Percentiles rank a stretch among this genome's conserved stretches.
Evolutionary conservation across 2,888 invertebrate species (phyloP).

Genomic region (Uropetala carovei): DNA sequence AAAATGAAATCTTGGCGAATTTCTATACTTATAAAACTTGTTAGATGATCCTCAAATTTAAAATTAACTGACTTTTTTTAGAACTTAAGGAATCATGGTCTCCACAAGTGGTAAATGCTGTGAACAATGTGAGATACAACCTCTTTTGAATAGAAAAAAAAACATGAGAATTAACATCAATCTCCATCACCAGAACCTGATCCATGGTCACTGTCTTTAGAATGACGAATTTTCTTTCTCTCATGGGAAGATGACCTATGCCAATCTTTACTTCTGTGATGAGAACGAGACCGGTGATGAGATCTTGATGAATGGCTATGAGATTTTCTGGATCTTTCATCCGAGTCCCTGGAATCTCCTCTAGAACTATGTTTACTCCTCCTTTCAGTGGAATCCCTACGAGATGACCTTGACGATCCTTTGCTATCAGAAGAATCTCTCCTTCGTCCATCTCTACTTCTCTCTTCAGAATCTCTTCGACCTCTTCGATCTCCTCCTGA

Average conservation of each 20-base stretch:
- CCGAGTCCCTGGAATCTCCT: slow-evolving; percentile 50
- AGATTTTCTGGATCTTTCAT: slow-evolving; percentile 49
- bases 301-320: slow-evolving; percentile 47
- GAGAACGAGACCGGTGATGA: slow-evolving; percentile 34
- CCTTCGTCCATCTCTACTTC: slow-evolving; percentile 49
- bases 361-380: slow-evolving; percentile 47
- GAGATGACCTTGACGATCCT: slow-evolving; percentile 55
- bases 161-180: slow-evolving; percentile 24
- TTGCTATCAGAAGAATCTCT: slow-evolving; percentile 59
- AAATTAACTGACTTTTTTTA: background rate
- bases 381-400: slow-evolving; percentile 42
- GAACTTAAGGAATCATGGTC: slow-evolving; percentile 23
- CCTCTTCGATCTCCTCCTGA: slow-evolving; percentile 49
- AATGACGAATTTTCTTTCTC: slow-evolving; percentile 42
- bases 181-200: slow-evolving; percentile 59
- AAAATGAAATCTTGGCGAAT: slow-evolving; percentile 15
- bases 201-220: slow-evolving; percentile 37
- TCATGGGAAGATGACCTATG: slow-evolving; percentile 44
- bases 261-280: slow-evolving; percentile 47
- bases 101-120: slow-evolving; percentile 56
- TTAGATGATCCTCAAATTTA: background rate
- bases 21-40: slow-evolving; percentile 25
- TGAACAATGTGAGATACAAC: background rate
- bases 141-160: background rate
- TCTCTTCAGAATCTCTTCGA: slow-evolving; percentile 45